Evolutionary conservation across 2,888 invertebrate species (phyloP), one percentile per base, ranked within the genome.

Genomic region (Lasioglossum calceatum): DNA sequence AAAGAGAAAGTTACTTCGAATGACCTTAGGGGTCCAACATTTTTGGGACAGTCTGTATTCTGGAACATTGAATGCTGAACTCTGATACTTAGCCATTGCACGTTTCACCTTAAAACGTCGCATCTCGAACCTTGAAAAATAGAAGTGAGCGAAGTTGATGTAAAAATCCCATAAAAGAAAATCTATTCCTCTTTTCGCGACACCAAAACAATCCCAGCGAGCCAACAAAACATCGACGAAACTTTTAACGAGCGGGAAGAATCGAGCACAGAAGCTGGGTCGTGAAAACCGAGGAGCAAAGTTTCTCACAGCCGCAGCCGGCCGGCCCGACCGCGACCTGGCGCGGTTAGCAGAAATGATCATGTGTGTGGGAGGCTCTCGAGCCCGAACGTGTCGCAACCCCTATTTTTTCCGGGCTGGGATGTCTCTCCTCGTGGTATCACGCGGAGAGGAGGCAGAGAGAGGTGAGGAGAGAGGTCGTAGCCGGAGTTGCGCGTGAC

Each of bases 401-500:
- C 61, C 27, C 61, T 61, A 27, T 61, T 61, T 61, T 61, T 61
- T 61, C 61, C 61, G 4, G 61, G 12, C 14, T 14, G 14, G 27
- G 61, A 27, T 5, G 61, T 50, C 23, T 61, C 61, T 64, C 27
- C 16, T 36, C 42, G 36, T 27, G 77, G 54, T 76, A 44, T 70
- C 70, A 8, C 58, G 58, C n/a, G 58, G 58, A 19, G n/a, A 12
- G 12, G n/a, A 58, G 58, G 12, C 8, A 54, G 54, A 5, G 54
- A 5, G 54, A 58, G 54, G 23, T 1, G 12, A n/a, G 58, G 27
- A n/a, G 27, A 10, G 58, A n/a, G n/a, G 1, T 27, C 4, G 58
- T 19, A 19, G 71, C 36, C 23, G 47, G 67, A 70, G 70, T 75
- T n/a, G 71, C 64, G 19, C 85, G 73, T 72, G 79, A 67, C 82